Percentiles rank a stretch among this genome's conserved stretches.
Conservation (phyloP, 2,113 vertebrate genomes). For the Trichechus manatus region DNA sequence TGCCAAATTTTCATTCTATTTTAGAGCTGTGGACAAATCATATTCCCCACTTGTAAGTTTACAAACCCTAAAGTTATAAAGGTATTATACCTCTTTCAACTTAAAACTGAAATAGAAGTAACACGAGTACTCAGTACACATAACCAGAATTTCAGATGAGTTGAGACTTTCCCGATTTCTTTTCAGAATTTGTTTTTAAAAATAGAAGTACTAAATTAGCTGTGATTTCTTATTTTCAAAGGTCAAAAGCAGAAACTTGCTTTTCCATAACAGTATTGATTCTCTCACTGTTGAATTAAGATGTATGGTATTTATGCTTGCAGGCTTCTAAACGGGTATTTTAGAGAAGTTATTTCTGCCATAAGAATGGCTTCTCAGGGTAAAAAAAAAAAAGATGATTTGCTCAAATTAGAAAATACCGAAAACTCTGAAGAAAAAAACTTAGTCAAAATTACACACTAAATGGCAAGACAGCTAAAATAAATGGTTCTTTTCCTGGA, state of each 20-base stretch:
- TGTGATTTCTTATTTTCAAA: conserved; percentile 46
- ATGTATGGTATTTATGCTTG: conserved; percentile 24
- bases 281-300: conserved; percentile 41
- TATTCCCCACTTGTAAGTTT: neutral
- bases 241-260: conserved; percentile 53
- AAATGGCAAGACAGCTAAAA: conserved; percentile 3
- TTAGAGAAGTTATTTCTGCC: conserved; percentile 44
- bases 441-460: conserved; percentile 47
- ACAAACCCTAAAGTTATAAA: conserved; percentile 28
- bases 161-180: neutral
- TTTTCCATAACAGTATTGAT: conserved; percentile 39
- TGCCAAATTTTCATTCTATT: conserved; percentile 35
- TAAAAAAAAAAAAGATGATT: neutral
- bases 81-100: neutral
- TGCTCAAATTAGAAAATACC: neutral
- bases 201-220: conserved; percentile 41
- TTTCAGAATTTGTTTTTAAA: conserved; percentile 60
- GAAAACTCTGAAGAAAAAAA: neutral
- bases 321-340: conserved; percentile 28
- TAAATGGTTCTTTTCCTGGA: conserved; percentile 42
- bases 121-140: neutral
- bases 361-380: neutral
- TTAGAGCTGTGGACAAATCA: conserved; percentile 3
- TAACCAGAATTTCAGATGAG: conserved; percentile 47
- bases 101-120: conserved; percentile 50